phyloP scores from a whole-genome alignment of 2,888 invertebrate species.

The Drosophila mettleri region DNA sequence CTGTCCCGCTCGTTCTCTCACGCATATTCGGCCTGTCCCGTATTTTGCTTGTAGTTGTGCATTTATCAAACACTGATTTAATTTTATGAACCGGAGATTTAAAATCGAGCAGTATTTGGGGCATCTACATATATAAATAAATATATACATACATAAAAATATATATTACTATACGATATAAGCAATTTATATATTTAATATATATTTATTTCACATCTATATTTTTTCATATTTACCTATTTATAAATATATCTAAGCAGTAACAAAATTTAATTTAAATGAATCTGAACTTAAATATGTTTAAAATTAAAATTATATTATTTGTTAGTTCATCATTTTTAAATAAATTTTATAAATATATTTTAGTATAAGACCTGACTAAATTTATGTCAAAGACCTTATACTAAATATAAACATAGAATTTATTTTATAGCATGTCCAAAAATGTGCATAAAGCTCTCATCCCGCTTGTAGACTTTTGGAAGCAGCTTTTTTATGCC shows the following conservation, averaged over 20 bases:
- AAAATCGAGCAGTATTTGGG: not conserved
- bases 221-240: no score
- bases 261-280: no score
- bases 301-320: not conserved
- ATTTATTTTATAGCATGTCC: not conserved
- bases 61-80: slow-evolving; percentile 56
- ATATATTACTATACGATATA: no score
- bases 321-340: no score
- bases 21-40: not conserved
- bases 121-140: not conserved
- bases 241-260: no score
- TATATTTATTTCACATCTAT: no score
- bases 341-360: no score
- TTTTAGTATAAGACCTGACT: not conserved
- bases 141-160: not conserved
- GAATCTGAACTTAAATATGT: no score
- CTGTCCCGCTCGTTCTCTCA: not conserved
- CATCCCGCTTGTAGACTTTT: not conserved
- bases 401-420: not conserved
- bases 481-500: slow-evolving; percentile 22
- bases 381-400: not conserved
- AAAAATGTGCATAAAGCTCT: not conserved
- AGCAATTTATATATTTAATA: no score
- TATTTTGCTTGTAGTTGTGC: slow-evolving; percentile 15
- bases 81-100: slow-evolving; percentile 33